Base-by-base conservation (phyloP, 2,888 invertebrate genomes). In the Cosmorhoe ocellata region DNA sequence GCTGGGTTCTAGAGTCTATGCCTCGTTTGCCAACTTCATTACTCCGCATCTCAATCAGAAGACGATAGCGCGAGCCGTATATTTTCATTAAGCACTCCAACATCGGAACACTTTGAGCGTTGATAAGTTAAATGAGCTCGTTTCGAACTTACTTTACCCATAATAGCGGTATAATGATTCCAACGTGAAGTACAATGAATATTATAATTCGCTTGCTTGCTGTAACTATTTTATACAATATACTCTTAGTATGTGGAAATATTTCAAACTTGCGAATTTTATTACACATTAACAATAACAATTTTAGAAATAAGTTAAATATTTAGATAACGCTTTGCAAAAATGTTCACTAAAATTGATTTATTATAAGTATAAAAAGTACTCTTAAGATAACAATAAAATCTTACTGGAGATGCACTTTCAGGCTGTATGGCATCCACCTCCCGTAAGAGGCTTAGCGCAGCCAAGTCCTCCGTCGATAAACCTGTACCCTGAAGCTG, bases 401-500 rank as follows among this genome's bases (percentile, higher is more conserved):
- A 24, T 26, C 12, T 37, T 18, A 44, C 32, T 18, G 26, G 8
- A 41, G 40, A 33, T 46, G 30, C 34, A 38, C 43, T 71, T 66
- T 6, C 64, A 89, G 89, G 84, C 84, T 28, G 65, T 80, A 13
- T 89, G 89, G 89, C 73, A 79, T 1, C 84, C 86, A 0, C 83
- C 89, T 0, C 76, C 77, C 0, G 56, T 74, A 0, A 70, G 88
- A 33, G 81, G 82, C 0, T 42, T 72, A 3, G 63, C 75, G 38
- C 68, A 64, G 12, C 73, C 76, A 0, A 67, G 56, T 26, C 81
- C 83, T 1, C 82, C 84, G 0, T 73, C 82, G 7, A 76, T 96
- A 67, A 97, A 96, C 79, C 81, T 97, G 48, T 94, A 93, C 73
- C 97, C 97, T 0, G 94, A 95, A 74, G 93, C 95, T 0, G 88